Evolutionary conservation across 2,797 vertebrate species (phyloP), one percentile per base, ranked within the genome.

Genomic region (Linurgus olivaceus): DNA sequence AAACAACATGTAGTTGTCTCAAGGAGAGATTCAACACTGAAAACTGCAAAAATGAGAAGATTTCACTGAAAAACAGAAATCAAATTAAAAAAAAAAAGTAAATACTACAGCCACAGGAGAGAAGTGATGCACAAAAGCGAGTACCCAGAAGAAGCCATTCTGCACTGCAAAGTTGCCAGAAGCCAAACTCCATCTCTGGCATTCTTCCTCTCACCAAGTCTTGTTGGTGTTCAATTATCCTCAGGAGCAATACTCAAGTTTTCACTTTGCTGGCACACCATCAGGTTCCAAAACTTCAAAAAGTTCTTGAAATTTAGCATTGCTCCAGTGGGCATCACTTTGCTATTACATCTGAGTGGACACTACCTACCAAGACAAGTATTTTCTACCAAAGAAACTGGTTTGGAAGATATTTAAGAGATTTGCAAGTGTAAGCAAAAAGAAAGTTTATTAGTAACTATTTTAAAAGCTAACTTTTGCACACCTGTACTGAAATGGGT

Each of bases 321-420:
- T 71, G 78, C 81, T 91, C 68, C 86, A 87, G 58, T 31, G 58
- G 92, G 80, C n/a, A 57, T 68, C 58, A 47, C 84, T 84, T 25
- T 35, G 50, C 71, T 88, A 13, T n/a, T 52, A n/a, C 1, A 59
- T 58, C 70, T 40, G 83, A 87, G 83, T 37, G 91, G 93, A 91
- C 50, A 73, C 47, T 58, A 90, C 20, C 73, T 12, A 1, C 23
- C 51, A 93, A 95, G 91, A 81, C 50, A 62, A 8, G 25, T 55
- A 71, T 91, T 84, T 91, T 81, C 79, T 93, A 80, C 13, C 54
- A 65, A 79, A 91, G 38, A 58, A 93, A 82, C 59, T 50, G 94
- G 50, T 58, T 88, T 83, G 88, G 68, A 92, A 95, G 62, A 61
- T n/a, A 92, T 57, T 82, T 47, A 93, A 93, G 89, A 96, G 47